Base-by-base conservation (phyloP, 2,888 invertebrate genomes). In the Brachyptera putata region DNA sequence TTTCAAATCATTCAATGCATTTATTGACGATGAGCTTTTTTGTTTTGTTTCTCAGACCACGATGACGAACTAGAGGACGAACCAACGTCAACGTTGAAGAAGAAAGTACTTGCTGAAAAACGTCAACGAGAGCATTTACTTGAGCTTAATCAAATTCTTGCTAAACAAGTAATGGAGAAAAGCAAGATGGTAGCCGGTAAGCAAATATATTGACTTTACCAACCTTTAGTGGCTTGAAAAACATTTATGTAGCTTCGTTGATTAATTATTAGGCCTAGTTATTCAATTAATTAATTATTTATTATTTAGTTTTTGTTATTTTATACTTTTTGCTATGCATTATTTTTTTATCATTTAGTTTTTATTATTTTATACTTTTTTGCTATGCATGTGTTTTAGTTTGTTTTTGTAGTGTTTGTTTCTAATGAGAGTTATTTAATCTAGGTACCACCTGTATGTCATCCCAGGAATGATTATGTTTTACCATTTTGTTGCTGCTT, bases 131-230 rank as follows among this genome's bases (percentile, higher is more conserved):
- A 94, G 69, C 91, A 93, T 74, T 80, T 95, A 69, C 81, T 95
- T 64, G 91, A 92, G 73, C 80, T 95, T 70, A 92, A 92, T 79
- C 94, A 95, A 77, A 89, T 93, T 69, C 80, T 95, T 69, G 95
- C 95, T 63, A 89, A 91, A 74, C 91, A 92, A 80, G 95, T 95
- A 69, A 95, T 93, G 82, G 91, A 92, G 77, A 92, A 91, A 83
- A 94, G 93, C 79, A 92, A 93, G 82, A 89, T 92, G 73, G 93
- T 94, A 69, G 95, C 95, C 77, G 95, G 95, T 95, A 83, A 80
- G 83, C 77, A 11, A 30, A 14, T 41, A 25, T 16, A 30, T 53
- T 57, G 22, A 58, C 62, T 34, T 60, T 64, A 63, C 61, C 63
- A 62, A 48, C 43, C 37, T 61, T 59, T 62, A 59, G 64, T 67